Conservation (phyloP, 2,888 invertebrate genomes). For the Polia nebulosa region DNA sequence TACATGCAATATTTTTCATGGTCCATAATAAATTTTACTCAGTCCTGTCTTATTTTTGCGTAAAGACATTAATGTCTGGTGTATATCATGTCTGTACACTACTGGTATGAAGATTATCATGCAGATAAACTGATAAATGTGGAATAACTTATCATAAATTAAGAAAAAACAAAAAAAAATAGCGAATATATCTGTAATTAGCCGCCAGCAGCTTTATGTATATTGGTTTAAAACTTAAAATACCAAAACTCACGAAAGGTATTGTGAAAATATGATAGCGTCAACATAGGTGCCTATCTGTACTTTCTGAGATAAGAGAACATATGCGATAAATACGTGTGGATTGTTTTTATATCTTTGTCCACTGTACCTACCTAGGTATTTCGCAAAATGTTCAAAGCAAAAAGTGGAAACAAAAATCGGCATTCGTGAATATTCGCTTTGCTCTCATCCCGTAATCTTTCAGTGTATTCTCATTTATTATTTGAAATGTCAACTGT, state of each 20-base stretch:
- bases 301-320: background rate
- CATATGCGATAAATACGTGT: background rate
- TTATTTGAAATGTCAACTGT: conserved; percentile 5
- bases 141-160: conserved; percentile 57
- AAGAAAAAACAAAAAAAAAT: conserved; percentile 6
- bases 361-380: too few species aligned
- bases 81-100: conserved; percentile 54
- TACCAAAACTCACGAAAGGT: background rate
- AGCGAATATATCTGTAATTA: conserved; percentile 20
- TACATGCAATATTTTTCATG: conserved; percentile 82
- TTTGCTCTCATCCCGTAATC: too few species aligned
- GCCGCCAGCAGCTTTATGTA: background rate
- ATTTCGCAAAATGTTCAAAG: too few species aligned
- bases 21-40: conserved; percentile 80
- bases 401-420: too few species aligned
- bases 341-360: background rate
- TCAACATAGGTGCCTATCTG: background rate
- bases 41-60: conserved; percentile 67
- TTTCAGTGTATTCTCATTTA: background rate
- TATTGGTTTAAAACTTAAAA: background rate
- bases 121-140: conserved; percentile 56
- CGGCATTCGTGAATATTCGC: too few species aligned
- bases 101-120: conserved; percentile 48
- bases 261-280: background rate
- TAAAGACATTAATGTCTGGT: conserved; percentile 60